Conservation (phyloP, 2,113 vertebrate species). For the Illadopsis cleaveri region DNA sequence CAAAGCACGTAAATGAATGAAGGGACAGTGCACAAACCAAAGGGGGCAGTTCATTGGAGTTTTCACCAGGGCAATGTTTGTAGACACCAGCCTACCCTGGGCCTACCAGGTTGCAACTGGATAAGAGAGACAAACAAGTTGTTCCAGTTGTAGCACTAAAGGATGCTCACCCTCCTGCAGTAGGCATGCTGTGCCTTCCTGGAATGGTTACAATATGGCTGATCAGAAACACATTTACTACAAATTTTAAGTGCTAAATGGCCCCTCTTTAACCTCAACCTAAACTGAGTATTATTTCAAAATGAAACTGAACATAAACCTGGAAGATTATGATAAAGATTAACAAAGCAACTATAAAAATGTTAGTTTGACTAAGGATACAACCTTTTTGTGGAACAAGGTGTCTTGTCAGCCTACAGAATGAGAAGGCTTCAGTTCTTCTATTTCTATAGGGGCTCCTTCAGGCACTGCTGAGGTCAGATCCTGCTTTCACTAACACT, state of each 20-base stretch:
- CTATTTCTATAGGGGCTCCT: not conserved
- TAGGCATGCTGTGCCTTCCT: not conserved
- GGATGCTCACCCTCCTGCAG: not conserved
- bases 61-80: not conserved
- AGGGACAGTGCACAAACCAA: not conserved
- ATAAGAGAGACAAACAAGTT: not conserved
- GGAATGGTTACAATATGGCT: not conserved
- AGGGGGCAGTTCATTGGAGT: not conserved
- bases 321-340: not conserved
- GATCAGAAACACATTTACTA: not conserved
- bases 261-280: not conserved
- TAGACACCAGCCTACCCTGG: no score
- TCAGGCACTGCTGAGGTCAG: not conserved
- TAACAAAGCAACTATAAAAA: not conserved
- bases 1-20: not conserved
- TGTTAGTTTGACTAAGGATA: not conserved
- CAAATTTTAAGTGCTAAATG: not conserved
- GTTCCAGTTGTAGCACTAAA: not conserved
- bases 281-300: not conserved
- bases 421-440: not conserved
- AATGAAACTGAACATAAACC: not conserved
- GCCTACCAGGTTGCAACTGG: accelerated
- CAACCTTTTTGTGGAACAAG: not conserved
- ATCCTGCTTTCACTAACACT: not conserved
- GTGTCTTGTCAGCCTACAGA: not conserved